Evolutionary conservation across 2,888 invertebrate species (phyloP).

Genomic region (Drosophila anomalipes): DNA sequence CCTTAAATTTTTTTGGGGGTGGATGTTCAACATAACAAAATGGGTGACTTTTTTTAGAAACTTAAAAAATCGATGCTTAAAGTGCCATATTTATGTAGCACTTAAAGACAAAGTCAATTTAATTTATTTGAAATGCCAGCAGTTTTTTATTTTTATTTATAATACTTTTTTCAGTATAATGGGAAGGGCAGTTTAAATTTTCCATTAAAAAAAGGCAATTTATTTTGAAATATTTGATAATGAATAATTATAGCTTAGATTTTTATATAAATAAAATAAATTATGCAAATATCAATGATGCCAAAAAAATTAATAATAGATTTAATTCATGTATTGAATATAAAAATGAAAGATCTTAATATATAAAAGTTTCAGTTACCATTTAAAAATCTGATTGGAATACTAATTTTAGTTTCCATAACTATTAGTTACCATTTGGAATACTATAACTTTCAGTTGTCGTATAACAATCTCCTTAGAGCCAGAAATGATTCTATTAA

Average conservation of each 20-base stretch:
- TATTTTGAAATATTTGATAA: too few species aligned
- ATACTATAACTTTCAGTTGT: background rate
- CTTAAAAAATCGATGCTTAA: slow-evolving; percentile 40
- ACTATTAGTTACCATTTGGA: background rate
- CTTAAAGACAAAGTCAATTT: background rate
- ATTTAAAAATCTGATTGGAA: background rate
- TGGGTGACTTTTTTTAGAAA: slow-evolving; percentile 4
- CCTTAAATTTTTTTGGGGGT: slow-evolving; percentile 29
- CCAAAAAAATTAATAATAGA: background rate
- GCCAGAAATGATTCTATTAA: slow-evolving; percentile 8
- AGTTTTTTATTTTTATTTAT: background rate
- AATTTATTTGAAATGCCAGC: background rate
- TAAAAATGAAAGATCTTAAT: background rate
- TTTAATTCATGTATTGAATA: background rate
- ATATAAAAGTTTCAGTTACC: background rate
- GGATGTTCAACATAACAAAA: background rate
- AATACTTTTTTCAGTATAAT: background rate
- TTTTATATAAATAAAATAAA: background rate
- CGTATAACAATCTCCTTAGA: background rate
- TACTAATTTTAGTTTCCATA: background rate
- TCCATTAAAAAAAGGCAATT: background rate
- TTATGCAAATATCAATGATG: background rate
- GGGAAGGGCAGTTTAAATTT: background rate
- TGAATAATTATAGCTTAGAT: background rate
- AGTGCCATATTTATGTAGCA: slow-evolving; percentile 1